A percentile compares a stretch with the other conserved stretches of the same genome.
phyloP scores from a whole-genome alignment of 1,140 invertebrate genomes.

The Drosophila lowei region DNA sequence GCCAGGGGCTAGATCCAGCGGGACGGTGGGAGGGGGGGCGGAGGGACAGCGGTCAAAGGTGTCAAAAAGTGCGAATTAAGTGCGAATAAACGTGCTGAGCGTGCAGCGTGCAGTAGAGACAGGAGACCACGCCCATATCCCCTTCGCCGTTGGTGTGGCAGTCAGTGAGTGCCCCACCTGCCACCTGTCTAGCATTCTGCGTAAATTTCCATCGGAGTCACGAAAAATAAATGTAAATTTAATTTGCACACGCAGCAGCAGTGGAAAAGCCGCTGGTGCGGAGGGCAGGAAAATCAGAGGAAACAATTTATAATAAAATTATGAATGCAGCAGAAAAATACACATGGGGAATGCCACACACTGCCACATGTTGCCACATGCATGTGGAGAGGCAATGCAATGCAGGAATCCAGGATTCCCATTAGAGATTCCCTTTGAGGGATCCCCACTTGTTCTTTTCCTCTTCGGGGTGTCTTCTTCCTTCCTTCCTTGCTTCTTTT shows the following conservation, averaged over 20 bases:
- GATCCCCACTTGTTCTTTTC: too few species aligned
- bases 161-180: not conserved
- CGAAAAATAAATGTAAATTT: constrained; percentile 74
- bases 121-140: constrained; percentile 38
- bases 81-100: constrained; percentile 80
- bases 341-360: too few species aligned
- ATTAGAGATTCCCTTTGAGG: too few species aligned
- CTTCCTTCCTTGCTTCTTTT: too few species aligned
- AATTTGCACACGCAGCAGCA: constrained; percentile 54
- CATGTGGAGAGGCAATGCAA: too few species aligned
- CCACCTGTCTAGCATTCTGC: constrained; percentile 46
- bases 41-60: constrained; percentile 53
- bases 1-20: not conserved
- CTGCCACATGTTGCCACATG: too few species aligned
- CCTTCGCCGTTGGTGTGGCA: not conserved
- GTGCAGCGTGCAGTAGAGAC: constrained; percentile 44
- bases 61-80: constrained; percentile 80
- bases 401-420: too few species aligned
- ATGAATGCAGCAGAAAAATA: constrained; percentile 54
- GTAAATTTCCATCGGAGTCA: constrained; percentile 67
- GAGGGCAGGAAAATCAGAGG: constrained; percentile 10
- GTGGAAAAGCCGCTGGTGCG: constrained; percentile 1
- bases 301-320: constrained; percentile 65
- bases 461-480: too few species aligned
- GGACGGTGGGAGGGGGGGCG: not conserved